Conservation (phyloP, 2,113 vertebrate genomes). For the Channa maculata region DNA sequence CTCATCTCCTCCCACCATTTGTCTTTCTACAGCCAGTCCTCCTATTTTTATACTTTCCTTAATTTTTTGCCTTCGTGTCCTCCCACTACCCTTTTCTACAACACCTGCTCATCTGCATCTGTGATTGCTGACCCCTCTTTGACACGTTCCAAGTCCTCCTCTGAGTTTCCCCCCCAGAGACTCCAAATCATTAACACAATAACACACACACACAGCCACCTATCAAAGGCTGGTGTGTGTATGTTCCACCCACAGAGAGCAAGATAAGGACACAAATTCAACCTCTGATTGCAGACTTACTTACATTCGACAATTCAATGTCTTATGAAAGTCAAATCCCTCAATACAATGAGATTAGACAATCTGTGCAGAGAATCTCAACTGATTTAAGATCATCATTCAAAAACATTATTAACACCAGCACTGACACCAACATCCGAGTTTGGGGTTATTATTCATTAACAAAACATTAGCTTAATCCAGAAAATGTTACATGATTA, state of each 20-base stretch:
- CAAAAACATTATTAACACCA: too few species aligned
- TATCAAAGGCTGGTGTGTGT: constrained; percentile 38
- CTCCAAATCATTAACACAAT: constrained; percentile 65
- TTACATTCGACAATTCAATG: constrained; percentile 68
- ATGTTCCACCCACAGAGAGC: constrained; percentile 29
- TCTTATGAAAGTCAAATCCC: constrained; percentile 55
- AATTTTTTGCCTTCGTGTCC: constrained; percentile 6
- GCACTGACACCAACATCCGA: too few species aligned
- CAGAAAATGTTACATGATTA: too few species aligned
- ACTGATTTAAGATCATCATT: constrained; percentile 12
- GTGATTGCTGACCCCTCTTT: constrained; percentile 63
- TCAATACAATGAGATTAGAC: constrained; percentile 36
- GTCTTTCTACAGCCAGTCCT: constrained; percentile 12
- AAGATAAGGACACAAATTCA: constrained; percentile 41
- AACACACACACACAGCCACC: constrained; percentile 9
- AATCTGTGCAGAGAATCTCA: constrained; percentile 38
- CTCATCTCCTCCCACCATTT: constrained; percentile 20
- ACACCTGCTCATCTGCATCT: constrained; percentile 71
- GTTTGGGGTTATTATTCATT: too few species aligned
- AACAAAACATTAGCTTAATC: too few species aligned
- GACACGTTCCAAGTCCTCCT: constrained; percentile 63
- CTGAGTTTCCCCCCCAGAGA: constrained; percentile 61
- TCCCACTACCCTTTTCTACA: constrained; percentile 26
- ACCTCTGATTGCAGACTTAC: constrained; percentile 43
- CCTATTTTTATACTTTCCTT: constrained; percentile 20